phyloP scores from a whole-genome alignment of 2,888 invertebrate genomes.

The Acleris literana region DNA sequence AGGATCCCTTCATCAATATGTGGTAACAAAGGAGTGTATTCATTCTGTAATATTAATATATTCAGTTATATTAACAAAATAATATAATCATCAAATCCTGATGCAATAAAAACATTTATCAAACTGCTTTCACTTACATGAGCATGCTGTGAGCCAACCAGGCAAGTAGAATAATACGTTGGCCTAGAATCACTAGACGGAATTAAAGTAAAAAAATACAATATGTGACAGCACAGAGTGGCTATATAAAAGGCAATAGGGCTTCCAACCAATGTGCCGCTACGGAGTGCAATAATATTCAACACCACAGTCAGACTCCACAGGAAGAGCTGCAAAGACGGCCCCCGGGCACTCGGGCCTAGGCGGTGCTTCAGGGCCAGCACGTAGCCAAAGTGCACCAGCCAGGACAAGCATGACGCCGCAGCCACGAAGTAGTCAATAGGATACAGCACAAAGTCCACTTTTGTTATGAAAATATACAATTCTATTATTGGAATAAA shows the following conservation, averaged over 20 bases:
- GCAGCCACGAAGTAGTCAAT: slow-evolving; percentile 89
- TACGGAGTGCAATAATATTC: slow-evolving; percentile 87
- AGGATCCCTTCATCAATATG: slow-evolving; percentile 88
- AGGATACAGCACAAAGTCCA: slow-evolving; percentile 78
- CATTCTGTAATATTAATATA: slow-evolving; percentile 70
- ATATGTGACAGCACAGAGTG: slow-evolving; percentile 84
- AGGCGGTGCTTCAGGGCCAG: slow-evolving; percentile 86
- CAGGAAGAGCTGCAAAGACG: slow-evolving; percentile 85
- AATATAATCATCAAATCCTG: neutral
- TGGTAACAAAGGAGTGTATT: slow-evolving; percentile 85
- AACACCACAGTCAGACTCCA: slow-evolving; percentile 88
- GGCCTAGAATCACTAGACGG: slow-evolving; percentile 83
- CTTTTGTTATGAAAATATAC: slow-evolving; percentile 84
- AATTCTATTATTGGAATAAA: slow-evolving; percentile 87
- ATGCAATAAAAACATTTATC: neutral
- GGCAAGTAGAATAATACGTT: slow-evolving; percentile 75
- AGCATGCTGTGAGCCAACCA: slow-evolving; percentile 78
- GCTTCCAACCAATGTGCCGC: slow-evolving; percentile 81
- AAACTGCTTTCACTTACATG: slow-evolving; percentile 68
- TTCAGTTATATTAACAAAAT: neutral
- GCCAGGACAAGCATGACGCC: slow-evolving; percentile 90
- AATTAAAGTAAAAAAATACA: slow-evolving; percentile 88
- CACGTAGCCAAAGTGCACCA: slow-evolving; percentile 90
- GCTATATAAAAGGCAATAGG: slow-evolving; percentile 85
- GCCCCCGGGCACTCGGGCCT: slow-evolving; percentile 88